Conservation (phyloP, 2,888 invertebrate species). For the Matsumyia berberina region DNA sequence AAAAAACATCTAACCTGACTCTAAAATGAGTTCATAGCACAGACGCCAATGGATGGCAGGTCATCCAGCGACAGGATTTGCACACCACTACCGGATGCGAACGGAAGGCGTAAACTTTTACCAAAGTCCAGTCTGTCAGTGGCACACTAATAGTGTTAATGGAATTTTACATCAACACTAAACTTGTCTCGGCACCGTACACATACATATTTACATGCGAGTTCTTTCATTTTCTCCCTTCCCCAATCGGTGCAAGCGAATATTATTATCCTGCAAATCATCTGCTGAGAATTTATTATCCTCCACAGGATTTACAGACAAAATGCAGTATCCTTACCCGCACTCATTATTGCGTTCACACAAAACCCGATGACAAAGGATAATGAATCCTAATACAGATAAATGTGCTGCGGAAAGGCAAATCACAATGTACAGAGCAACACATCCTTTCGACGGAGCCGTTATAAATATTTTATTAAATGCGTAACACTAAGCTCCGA, state of each 20-base stretch:
- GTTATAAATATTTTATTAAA: constrained; percentile 54
- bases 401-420: constrained; percentile 40
- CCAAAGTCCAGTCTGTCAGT: constrained; percentile 51
- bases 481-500: constrained; percentile 24
- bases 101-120: constrained; percentile 51
- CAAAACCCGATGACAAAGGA: constrained; percentile 7
- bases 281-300: constrained; percentile 41
- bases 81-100: constrained; percentile 15
- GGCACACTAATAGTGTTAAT: constrained; percentile 68
- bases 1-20: background rate
- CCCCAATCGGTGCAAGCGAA: constrained; percentile 27
- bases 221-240: constrained; percentile 1
- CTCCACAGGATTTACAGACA: constrained; percentile 45
- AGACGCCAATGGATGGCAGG: constrained; percentile 51
- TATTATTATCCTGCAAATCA: constrained; percentile 60
- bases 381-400: constrained; percentile 60
- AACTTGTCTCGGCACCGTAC: constrained; percentile 31
- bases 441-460: constrained; percentile 13
- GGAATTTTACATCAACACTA: constrained; percentile 67
- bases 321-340: constrained; percentile 28
- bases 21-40: constrained; percentile 39
- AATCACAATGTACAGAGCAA: constrained; percentile 12
- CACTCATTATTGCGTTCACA: constrained; percentile 35
- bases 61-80: constrained; percentile 56
- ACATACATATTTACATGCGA: constrained; percentile 11